Evolutionary conservation across 2,888 invertebrate species (phyloP), one percentile per base, ranked within the genome.

Genomic region (Leuctra nigra): DNA sequence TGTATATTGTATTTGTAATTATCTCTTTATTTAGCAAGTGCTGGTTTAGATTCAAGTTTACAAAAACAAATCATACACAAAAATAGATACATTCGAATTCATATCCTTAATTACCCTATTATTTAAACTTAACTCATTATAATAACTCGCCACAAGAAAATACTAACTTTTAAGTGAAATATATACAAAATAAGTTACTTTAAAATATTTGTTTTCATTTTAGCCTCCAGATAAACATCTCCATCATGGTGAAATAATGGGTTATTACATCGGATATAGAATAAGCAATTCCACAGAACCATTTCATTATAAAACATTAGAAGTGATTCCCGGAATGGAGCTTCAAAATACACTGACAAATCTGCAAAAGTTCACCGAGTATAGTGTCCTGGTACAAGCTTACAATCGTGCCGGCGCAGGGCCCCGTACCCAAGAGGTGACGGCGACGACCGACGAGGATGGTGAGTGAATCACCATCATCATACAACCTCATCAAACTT

Each of bases 291-390:
- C 58, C 11, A 18, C 58, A 6, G 58, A 58, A 11, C 53, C 58
- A n/a, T 58, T 56, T 29, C 55, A 50, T 13, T 58, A 58, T 39
- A 56, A 55, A 11, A 55, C 58, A 11, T 23, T 56, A 29, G 58
- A 58, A 20, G 55, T 55, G 14, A 44, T 55, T 4, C 58, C 58
- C 18, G 55, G 58, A 6, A 56, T 50, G 46, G 57, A 54, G 20
- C 57, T 63, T 2, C 66, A 66, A 44, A 64, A 67, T 38, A 64
- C 64, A 6, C 61, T 73, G 61, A 69, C 66, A 53, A 70, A 69
- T 58, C 66, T 80, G 53, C 73, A 75, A 62, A 78, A 77, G 64
- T 79, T 70, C 67, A 77, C 78, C 7, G 77, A 72, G 53, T 66
- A 67, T 58, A 63, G 59, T 22, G 60, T 67, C 20, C 61, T 64